Conservation (phyloP, 2,113 vertebrate genomes). For the Lonchura striata region DNA sequence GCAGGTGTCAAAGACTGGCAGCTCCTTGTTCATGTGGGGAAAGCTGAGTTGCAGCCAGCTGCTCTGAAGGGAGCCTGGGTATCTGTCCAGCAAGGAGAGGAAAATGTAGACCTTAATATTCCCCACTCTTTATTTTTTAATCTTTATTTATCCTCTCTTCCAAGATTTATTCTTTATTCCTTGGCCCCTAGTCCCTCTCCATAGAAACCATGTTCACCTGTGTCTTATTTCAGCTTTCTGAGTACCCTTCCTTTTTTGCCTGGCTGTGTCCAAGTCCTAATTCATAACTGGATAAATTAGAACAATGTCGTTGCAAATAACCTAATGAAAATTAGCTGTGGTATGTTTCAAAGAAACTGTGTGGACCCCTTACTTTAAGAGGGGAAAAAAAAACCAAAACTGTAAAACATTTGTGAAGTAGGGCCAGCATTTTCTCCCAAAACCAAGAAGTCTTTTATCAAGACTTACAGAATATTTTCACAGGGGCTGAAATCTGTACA, state of each 20-base stretch:
- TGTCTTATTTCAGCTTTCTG: not conserved
- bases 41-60: not conserved
- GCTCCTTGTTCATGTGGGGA: not conserved
- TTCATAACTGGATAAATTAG: not conserved
- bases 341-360: not conserved
- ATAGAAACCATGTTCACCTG: not conserved
- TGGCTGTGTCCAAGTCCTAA: not conserved
- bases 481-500: not conserved
- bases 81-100: not conserved
- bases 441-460: not conserved
- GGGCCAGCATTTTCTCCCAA: not conserved
- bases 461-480: not conserved
- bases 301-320: not conserved
- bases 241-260: not conserved
- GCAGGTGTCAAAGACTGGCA: not conserved
- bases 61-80: not conserved
- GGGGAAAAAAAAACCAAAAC: rapidly evolving
- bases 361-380: rapidly evolving
- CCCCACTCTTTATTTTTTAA: not conserved
- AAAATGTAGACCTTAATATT: not conserved
- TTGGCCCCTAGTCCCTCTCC: not conserved
- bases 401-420: not conserved
- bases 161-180: not conserved
- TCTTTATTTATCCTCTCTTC: not conserved
- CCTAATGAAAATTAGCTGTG: not conserved